A percentile compares a stretch with the other conserved stretches of the same genome.
These are phyloP conservation scores for Collichthys lucidus DNA, from an alignment of 2,113 vertebrate genomes.

Conservation along the genomic window DNA sequence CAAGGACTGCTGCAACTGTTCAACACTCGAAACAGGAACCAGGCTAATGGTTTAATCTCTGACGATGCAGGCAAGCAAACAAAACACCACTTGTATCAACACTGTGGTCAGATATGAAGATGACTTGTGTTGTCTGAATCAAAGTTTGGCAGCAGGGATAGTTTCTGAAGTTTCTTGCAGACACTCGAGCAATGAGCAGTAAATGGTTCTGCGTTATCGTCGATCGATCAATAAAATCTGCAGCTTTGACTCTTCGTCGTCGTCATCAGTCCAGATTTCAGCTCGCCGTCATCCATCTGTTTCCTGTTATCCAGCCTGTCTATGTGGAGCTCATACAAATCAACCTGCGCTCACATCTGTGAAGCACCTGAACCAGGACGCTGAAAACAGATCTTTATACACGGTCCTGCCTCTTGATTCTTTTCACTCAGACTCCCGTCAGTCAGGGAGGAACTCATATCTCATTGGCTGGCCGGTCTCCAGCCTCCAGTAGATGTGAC, in stretches of 20 bases:
- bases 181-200: background rate
- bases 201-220: background rate
- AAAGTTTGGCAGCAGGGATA: too few relatives aligned
- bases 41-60: too few relatives aligned
- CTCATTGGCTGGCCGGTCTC: background rate
- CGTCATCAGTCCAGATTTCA: background rate
- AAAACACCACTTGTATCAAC: too few relatives aligned
- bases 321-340: background rate
- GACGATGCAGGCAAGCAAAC: too few relatives aligned
- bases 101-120: too few relatives aligned
- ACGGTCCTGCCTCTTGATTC: background rate
- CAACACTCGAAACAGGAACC: too few relatives aligned
- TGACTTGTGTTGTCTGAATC: too few relatives aligned
- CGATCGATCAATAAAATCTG: background rate
- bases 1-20: too few relatives aligned
- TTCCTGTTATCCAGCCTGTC: background rate
- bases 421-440: background rate
- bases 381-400: background rate
- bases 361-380: conserved; percentile 24
- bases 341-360: conserved; percentile 11
- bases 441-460: background rate
- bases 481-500: conserved; percentile 10
- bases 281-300: background rate
- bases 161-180: too few relatives aligned
- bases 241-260: background rate